Percentiles rank a stretch among this genome's conserved stretches.
Evolutionary conservation across 2,113 vertebrate species (phyloP).

Genomic region (Pelecanoides urinatrix): DNA sequence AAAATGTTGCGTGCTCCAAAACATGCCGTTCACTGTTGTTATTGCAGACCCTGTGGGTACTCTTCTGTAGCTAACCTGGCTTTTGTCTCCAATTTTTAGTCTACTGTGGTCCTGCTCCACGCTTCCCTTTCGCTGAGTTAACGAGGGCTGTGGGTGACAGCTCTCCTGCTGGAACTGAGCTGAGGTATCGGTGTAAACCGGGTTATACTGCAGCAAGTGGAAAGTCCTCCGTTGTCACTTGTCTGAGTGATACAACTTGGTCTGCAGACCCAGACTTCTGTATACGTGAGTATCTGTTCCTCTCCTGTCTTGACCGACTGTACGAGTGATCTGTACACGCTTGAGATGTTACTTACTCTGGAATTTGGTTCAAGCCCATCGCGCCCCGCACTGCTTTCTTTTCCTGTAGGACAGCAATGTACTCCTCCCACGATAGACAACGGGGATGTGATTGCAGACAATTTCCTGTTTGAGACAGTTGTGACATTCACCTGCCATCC

Average conservation of each 20-base stretch:
- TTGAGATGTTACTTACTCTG: neutral
- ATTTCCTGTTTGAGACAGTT: neutral
- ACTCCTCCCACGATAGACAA: neutral
- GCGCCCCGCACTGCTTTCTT: neutral
- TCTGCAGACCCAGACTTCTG: neutral
- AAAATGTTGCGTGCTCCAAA: neutral
- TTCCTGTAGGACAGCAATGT: neutral
- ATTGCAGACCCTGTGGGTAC: neutral
- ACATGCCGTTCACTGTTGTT: fast-evolving
- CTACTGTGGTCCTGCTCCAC: neutral
- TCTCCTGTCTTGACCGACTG: neutral
- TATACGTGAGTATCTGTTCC: neutral
- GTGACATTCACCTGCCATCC: neutral
- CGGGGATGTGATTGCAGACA: neutral
- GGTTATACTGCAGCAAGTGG: neutral
- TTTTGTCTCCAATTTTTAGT: neutral
- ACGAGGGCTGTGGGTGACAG: neutral
- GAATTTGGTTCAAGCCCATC: neutral
- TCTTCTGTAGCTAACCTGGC: neutral
- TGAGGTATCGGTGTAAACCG: neutral
- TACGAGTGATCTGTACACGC: fast-evolving
- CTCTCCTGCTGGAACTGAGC: fast-evolving
- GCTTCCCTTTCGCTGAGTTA: neutral
- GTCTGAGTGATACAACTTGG: neutral
- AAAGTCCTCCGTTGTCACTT: neutral